Base-by-base conservation (phyloP, 2,113 vertebrate species). In the Scomber colias region DNA sequence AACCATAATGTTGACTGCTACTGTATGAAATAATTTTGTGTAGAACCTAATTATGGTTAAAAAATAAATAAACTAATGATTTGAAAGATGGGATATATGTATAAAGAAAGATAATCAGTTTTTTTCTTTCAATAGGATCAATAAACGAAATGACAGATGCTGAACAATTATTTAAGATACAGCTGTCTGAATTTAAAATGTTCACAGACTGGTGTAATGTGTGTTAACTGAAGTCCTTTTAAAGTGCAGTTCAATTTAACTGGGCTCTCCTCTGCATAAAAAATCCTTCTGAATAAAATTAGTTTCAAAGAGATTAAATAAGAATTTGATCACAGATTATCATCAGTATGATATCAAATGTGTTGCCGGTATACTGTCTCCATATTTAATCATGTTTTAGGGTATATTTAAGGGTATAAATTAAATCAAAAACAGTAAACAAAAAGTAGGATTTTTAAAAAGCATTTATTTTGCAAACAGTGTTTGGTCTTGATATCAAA, bases 221-320 rank as follows among this genome's bases (percentile, higher is more conserved):
- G 4, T 35, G 31, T 6, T 21, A 31, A 61, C 4, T 35, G 19
- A 19, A 60, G 17, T 71, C 31, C 3, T 50, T 70, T 50, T 54
- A 75, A 85, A 30, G 40, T 74, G 59, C 5, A 55, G 16, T 46
- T 69, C 40, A 73, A 73, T 61, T 51, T 16, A 63, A 61, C 49
- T 66, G 30, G 31, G 59, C 72, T 53, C 56, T 54, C 55, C 56
- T 54, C 55, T 40, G 51, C 19, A 72, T 45, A 27, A 77, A 65
- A 65, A 64, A 68, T 0, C 0, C 35, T 24, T 49, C 15, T 48
- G 61, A 65, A 59, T 80, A n/a, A 57, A 77, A 65, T 40, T 24
- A 69, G 44, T 50, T 69, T 44, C 15, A 63, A 50, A 63, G 11
- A 66, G 14, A 40, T 9, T 50, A 48, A 16, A 66, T 30, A 30